A percentile compares a stretch with the other conserved stretches of the same genome.
Conservation (phyloP, 1,140 invertebrate genomes). For the Neuroterus valhalla region DNA sequence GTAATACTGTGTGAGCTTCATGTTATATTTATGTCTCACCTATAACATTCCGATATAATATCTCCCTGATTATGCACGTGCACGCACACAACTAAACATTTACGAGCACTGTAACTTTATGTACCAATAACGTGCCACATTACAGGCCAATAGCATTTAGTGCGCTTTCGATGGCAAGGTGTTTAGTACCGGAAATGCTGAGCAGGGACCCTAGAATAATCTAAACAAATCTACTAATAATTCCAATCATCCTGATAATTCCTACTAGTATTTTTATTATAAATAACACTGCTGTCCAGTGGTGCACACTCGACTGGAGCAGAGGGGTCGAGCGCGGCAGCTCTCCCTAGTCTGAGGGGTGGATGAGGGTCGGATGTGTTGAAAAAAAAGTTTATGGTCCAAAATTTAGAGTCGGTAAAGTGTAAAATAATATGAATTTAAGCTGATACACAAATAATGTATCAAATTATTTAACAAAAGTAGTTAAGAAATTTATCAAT, state of each 20-base stretch:
- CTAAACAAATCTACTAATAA: background rate
- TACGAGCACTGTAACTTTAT: constrained; percentile 57
- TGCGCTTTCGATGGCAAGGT: constrained; percentile 41
- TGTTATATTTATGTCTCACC: constrained; percentile 51
- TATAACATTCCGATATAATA: constrained; percentile 52
- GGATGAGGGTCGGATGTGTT: no score
- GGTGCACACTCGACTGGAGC: no score
- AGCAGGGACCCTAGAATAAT: background rate
- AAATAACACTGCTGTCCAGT: no score
- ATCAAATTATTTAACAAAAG: no score
- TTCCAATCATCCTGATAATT: background rate
- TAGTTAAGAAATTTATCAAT: no score
- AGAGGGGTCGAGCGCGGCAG: no score
- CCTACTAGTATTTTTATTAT: background rate
- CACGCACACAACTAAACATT: constrained; percentile 54
- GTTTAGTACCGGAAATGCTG: constrained; percentile 34
- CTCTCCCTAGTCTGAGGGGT: no score
- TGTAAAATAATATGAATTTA: no score
- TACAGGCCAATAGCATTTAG: constrained; percentile 52
- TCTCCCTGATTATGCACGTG: constrained; percentile 55
- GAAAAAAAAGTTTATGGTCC: no score
- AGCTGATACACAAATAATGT: no score
- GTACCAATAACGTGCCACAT: constrained; percentile 52
- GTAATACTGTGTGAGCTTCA: constrained; percentile 50
- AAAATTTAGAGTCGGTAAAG: no score